A percentile compares a stretch with the other conserved stretches of the same genome.
Evolutionary conservation across 2,888 invertebrate genomes (phyloP).

Genomic region (Caenorhabditis sulstoni): DNA sequence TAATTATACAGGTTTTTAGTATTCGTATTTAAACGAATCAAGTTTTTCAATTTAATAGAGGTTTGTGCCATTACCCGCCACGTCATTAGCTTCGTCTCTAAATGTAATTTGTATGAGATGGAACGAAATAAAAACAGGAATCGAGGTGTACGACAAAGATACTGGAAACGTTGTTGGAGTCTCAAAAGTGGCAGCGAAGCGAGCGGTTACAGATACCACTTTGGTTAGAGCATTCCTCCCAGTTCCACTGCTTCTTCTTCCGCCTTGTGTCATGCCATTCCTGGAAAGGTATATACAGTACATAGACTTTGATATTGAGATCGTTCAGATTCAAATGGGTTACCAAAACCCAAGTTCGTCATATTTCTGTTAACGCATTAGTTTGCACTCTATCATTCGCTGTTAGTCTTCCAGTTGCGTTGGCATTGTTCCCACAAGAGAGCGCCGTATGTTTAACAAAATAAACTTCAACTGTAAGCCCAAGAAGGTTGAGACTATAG

Average conservation of each 20-base stretch:
- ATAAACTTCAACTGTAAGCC: conserved; percentile 61
- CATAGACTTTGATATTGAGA: no score
- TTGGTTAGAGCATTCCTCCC: conserved; percentile 78
- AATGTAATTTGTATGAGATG: conserved; percentile 83
- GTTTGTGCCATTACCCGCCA: conserved; percentile 77
- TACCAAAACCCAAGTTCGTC: conserved; percentile 80
- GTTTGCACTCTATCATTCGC: conserved; percentile 82
- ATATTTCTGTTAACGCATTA: conserved; percentile 82
- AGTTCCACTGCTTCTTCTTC: conserved; percentile 73
- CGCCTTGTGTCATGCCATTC: conserved; percentile 78
- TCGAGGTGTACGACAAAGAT: conserved; percentile 82
- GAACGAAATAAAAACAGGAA: conserved; percentile 79
- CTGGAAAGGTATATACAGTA: conserved; percentile 71
- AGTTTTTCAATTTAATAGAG: conserved; percentile 56
- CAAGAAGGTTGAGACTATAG: no score
- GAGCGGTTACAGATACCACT: conserved; percentile 77
- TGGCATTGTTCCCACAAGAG: conserved; percentile 83
- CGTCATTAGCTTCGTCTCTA: conserved; percentile 75
- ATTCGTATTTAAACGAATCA: conserved; percentile 68
- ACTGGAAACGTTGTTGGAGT: conserved; percentile 81
- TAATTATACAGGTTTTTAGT: conserved; percentile 81
- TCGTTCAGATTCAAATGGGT: conserved; percentile 80
- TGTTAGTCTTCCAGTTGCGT: conserved; percentile 82
- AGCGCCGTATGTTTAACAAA: conserved; percentile 71
- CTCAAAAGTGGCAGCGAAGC: conserved; percentile 82